Base-by-base conservation (phyloP, 2,797 vertebrate species). In the Hydrolagus colliei region DNA sequence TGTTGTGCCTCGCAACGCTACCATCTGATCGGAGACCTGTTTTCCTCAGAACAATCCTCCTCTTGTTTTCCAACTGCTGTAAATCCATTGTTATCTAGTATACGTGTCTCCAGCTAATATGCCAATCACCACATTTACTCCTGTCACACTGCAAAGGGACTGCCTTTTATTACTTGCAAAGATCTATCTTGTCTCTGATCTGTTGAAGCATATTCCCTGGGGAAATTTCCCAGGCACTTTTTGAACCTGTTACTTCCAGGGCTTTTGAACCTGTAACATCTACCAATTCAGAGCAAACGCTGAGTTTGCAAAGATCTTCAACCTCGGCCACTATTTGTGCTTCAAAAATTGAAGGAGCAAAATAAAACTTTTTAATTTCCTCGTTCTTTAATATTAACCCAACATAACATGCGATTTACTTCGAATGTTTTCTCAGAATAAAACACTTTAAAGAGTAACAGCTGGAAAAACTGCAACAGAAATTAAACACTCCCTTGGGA, bases 141-240 rank as follows among this genome's bases (percentile, higher is more conserved):
- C 65, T 9, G 16, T 52, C 3, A 4, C 67, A 84, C 18, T 68
- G 86, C 87, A 75, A 87, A 87, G 86, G 87, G 82, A 80, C 77
- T 75, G 85, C 78, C 87, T 90, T 87, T 71, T 86, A 41, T 87
- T 88, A 88, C 90, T 90, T 87, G 85, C 87, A 86, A 86, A 89
- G 88, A 86, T 32, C 13, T 62, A 82, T 88, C 88, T 86, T 86
- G 87, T 88, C 87, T 87, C 90, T 89, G 89, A 85, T 86, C 85
- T 88, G 72, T 86, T 18, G 85, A 84, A 82, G 32, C 61, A n/a
- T 0, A 5, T 16, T 79, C 65, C 87, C 89, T 78, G 88, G 77
- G 86, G 89, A 89, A 78, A 85, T 20, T 73, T 2, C 9, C 13
- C 82, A 68, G 86, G 87, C 86, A 88, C 87, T 32, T n/a, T 75